Evolutionary conservation across 2,797 vertebrate genomes (phyloP), one percentile per base, ranked within the genome.

Genomic region (Thunnus albacares): DNA sequence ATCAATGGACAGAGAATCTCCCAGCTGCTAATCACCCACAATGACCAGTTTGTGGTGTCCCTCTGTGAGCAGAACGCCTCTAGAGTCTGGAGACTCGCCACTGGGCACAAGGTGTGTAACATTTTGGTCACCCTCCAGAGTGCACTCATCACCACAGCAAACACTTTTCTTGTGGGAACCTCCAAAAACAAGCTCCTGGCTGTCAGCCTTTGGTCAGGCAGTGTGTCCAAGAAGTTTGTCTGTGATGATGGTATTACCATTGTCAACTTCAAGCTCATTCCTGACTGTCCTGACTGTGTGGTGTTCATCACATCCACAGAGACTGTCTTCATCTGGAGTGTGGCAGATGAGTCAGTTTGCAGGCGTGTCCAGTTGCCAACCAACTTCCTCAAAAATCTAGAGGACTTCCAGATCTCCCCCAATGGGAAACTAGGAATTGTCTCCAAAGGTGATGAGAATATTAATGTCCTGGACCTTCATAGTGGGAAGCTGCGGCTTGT

Each of bases 1-100:
- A 99, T 99, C 78, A 99, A 97, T 0, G 98, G 98, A 57, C 98
- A 99, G 91, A 97, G 91, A 83, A 99, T 99, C 91, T 98, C 97
- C 28, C 97, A 99, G 93, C 95, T 99, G 84, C 95, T 99, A 73
- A 98, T 99, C 57, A 99, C 98, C 53, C 98, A 99, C 91, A 99
- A 99, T 0, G 98, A 99, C 88, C 98, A 99, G 82, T 99, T 99
- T 93, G 98, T 99, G 72, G 98, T 99, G 78, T 99, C 98, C 3
- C 98, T 99, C 13, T 99, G 98, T 0, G 98, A 99, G 92, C 97
- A 99, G 89, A 99, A 99, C 1, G 97, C 97, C 69, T 99, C 98
- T 43, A 95, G 98, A 83, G 98, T 99, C 38, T 99, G 98, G 98
- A 96, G 98, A 79, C 95, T 99, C 9, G 97, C 97, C 4, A 99